A percentile compares a stretch with the other conserved stretches of the same genome.
Evolutionary conservation across 2,113 vertebrate species (phyloP).

Genomic region (Amphiprion percula): DNA sequence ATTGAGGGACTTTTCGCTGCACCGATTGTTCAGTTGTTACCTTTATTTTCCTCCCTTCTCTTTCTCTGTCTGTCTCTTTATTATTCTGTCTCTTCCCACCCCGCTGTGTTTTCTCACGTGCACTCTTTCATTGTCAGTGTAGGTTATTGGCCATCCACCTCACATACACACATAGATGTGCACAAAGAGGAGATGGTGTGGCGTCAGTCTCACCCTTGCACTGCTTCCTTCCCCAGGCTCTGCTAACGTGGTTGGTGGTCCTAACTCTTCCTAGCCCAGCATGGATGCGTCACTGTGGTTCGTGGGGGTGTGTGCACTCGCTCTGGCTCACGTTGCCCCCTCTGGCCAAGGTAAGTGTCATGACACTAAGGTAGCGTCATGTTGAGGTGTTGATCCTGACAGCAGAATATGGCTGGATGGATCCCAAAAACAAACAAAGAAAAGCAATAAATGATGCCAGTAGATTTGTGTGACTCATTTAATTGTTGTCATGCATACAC

Average conservation of each 20-base stretch:
- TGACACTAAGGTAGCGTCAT: background rate
- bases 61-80: constrained; percentile 43
- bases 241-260: constrained; percentile 70
- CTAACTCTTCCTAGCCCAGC: constrained; percentile 70
- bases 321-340: constrained; percentile 75
- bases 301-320: constrained; percentile 75
- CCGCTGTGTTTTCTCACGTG: constrained; percentile 46
- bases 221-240: constrained; percentile 75
- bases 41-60: constrained; percentile 50
- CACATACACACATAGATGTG: background rate
- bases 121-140: constrained; percentile 32
- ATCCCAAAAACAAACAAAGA: background rate
- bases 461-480: constrained; percentile 3
- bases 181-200: constrained; percentile 6
- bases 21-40: constrained; percentile 71
- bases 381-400: constrained; percentile 8
- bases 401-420: constrained; percentile 5
- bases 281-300: constrained; percentile 83
- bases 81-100: constrained; percentile 46
- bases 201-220: constrained; percentile 20
- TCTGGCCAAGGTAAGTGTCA: constrained; percentile 80
- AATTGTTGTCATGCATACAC: constrained; percentile 32
- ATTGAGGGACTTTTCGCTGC: constrained; percentile 73
- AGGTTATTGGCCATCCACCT: constrained; percentile 28
- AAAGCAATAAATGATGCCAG: background rate